Percentiles rank a stretch among this genome's conserved stretches.
Conservation (phyloP, 2,113 vertebrate genomes). For the Aphyosemion australe region DNA sequence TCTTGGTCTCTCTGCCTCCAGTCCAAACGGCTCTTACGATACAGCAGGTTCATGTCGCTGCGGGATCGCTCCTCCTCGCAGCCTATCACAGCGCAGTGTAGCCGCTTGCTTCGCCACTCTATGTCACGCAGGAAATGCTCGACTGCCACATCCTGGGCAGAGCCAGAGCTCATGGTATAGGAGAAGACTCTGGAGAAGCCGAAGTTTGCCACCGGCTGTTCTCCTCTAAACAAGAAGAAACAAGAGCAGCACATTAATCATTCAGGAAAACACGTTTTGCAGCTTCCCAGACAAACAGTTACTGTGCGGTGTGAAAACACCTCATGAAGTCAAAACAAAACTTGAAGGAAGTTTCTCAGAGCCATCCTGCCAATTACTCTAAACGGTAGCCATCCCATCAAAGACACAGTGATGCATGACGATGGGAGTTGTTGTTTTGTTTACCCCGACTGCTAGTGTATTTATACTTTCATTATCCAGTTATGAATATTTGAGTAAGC, state of each 20-base stretch:
- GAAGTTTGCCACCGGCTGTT: conserved; percentile 47
- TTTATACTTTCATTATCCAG: conserved; percentile 75
- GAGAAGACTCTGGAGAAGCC: conserved; percentile 59
- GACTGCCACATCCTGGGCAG: conserved; percentile 86
- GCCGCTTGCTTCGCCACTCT: conserved; percentile 83
- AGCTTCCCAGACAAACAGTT: conserved; percentile 39
- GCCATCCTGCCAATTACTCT: conserved; percentile 41
- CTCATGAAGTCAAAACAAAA: conserved; percentile 32
- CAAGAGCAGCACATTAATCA: conserved; percentile 47
- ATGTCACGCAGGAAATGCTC: conserved; percentile 87
- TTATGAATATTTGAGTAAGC: conserved; percentile 81
- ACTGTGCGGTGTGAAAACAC: conserved; percentile 23
- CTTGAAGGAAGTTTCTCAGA: conserved; percentile 29
- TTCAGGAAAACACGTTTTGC: conserved; percentile 18
- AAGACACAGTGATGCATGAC: conserved; percentile 42
- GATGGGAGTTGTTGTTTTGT: conserved; percentile 60
- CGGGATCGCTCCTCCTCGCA: conserved; percentile 76
- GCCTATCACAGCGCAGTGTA: conserved; percentile 83
- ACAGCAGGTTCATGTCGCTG: conserved; percentile 85
- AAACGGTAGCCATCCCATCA: conserved; percentile 46
- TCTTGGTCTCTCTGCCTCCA: conserved; percentile 83
- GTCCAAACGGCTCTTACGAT: conserved; percentile 83
- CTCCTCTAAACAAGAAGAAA: conserved; percentile 65
- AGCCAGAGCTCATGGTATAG: conserved; percentile 86
- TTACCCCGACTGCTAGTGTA: conserved; percentile 57